Percentiles rank a stretch among this genome's conserved stretches.
Evolutionary conservation across 2,888 invertebrate species (phyloP).

Genomic region (Cepaea hortensis): DNA sequence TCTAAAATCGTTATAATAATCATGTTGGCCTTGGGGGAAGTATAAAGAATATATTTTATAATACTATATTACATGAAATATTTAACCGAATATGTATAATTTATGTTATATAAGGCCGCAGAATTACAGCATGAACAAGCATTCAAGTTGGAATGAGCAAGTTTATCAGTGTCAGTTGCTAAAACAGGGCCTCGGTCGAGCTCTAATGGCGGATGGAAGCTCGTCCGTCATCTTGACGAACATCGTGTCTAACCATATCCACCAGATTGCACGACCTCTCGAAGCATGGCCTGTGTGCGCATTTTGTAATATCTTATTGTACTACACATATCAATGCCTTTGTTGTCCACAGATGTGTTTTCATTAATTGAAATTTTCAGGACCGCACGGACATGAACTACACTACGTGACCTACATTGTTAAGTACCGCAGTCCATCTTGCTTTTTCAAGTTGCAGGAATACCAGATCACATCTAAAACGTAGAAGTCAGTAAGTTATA

Average conservation of each 20-base stretch:
- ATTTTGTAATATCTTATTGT: not conserved
- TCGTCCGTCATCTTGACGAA: not conserved
- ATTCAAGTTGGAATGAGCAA: conserved; percentile 39
- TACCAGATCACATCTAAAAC: not conserved
- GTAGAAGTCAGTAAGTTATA: conserved; percentile 23
- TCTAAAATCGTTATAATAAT: too few species aligned
- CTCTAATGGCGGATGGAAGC: conserved; percentile 13
- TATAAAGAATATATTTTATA: not conserved
- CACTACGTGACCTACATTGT: conserved; percentile 27
- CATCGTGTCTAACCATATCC: not conserved
- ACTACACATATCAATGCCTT: conserved; percentile 1
- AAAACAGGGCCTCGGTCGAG: not conserved
- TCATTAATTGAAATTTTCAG: not conserved
- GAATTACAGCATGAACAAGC: not conserved
- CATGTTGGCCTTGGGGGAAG: conserved; percentile 3
- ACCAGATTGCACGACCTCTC: not conserved
- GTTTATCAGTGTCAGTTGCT: not conserved
- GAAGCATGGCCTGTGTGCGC: not conserved
- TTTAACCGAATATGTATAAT: not conserved
- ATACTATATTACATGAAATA: not conserved
- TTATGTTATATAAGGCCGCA: not conserved
- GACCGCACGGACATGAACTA: not conserved
- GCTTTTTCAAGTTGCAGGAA: not conserved
- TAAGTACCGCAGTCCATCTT: not conserved
- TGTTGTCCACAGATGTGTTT: conserved; percentile 16